Base-by-base conservation (phyloP, 2,888 invertebrate species). In the Drosophila merina region DNA sequence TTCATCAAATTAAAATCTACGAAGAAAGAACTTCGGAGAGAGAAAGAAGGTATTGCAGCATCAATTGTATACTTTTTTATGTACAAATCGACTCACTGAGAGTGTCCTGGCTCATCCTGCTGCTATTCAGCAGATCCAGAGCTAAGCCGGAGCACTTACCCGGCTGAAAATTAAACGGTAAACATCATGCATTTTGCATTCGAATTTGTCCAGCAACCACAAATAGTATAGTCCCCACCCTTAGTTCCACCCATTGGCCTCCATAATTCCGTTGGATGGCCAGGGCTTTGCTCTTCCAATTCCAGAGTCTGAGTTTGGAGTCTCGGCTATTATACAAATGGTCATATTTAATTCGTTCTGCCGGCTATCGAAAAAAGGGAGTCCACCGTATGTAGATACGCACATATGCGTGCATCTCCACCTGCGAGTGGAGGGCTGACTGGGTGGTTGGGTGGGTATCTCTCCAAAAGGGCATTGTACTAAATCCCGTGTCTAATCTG, bases 401-500 rank as follows among this genome's bases (percentile, higher is more conserved):
- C 49, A 57, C 45, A 50, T 58, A 59, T 69, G 67, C 57, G 49
- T 68, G 50, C 45, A 45, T 66, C 63, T 66, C 63, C 42, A 31
- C 45, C 36, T 36, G 28, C 42, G 9, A 25, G 9, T 12, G 25
- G 5, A 31, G 28, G 28, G 20, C 20, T 20, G 20, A 2, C 1
- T 20, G 20, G 20, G 20, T 20, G 20, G 20, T 1, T 50, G 33
- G 12, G 9, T 14, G 30, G 8, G 12, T 31, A 45, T 50, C 62
- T 52, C 9, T 42, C 14, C 14, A 20, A 40, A 20, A 40, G 62
- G 60, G 70, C 57, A 75, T 56, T 72, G 67, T 72, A 79, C 71
- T 77, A 83, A 88, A 81, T 89, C 86, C 88, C 88, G 87, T 89
- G 75, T 85, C 85, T 89, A 88, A 88, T 89, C 88, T 89, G 76